Percentiles rank a stretch among this genome's conserved stretches.
Conservation (phyloP, 2,113 vertebrate genomes). For the Cyanistes caeruleus region DNA sequence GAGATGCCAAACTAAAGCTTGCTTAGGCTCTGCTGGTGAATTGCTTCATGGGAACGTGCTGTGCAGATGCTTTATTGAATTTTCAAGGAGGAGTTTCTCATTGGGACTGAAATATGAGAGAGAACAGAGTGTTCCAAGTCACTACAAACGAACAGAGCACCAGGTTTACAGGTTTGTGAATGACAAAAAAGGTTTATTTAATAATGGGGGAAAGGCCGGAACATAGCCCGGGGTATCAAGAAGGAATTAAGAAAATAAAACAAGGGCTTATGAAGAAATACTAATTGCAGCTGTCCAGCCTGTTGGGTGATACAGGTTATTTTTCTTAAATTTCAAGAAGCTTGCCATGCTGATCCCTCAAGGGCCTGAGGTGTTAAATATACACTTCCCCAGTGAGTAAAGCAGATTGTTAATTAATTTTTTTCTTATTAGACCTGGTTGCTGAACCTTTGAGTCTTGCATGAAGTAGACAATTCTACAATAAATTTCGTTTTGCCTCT, state of each 20-base stretch:
- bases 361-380: constrained; percentile 40
- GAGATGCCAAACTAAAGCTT: constrained; percentile 39
- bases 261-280: constrained; percentile 15
- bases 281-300: constrained; percentile 41
- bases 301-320: constrained; percentile 5
- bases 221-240: constrained; percentile 47
- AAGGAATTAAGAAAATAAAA: constrained; percentile 42
- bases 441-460: neutral
- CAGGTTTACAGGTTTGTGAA: constrained; percentile 27
- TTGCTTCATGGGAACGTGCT: constrained; percentile 30
- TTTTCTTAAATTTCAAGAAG: constrained; percentile 26
- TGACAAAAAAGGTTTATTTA: constrained; percentile 48
- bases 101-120: constrained; percentile 33
- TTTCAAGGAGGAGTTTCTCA: constrained; percentile 55
- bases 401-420: constrained; percentile 51
- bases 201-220: constrained; percentile 33
- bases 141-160: neutral
- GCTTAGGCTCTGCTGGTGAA: constrained; percentile 7
- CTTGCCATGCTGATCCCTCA: constrained; percentile 11
- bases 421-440: neutral
- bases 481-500: neutral
- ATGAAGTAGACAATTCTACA: neutral
- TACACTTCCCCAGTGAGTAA: constrained; percentile 8
- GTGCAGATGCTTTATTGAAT: constrained; percentile 56
- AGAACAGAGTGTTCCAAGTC: constrained; percentile 66